Percentiles rank a stretch among this genome's conserved stretches.
phyloP scores from a whole-genome alignment of 2,113 vertebrate genomes.

The Aspiorhynchus laticeps region DNA sequence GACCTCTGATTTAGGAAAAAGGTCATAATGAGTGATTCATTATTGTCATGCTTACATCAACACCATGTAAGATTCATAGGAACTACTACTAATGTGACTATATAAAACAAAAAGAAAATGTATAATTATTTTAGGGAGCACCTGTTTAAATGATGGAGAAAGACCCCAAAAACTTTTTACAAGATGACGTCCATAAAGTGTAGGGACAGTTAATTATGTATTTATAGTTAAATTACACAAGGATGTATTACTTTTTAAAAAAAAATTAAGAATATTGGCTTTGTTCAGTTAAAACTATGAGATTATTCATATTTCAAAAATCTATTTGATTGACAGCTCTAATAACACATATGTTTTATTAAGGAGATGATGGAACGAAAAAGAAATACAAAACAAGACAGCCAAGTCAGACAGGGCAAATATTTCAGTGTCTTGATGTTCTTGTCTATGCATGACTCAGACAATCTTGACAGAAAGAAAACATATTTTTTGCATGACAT shows the following conservation, averaged over 20 bases:
- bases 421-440: slow-evolving; percentile 28
- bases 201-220: neutral
- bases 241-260: neutral
- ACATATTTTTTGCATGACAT: slow-evolving; percentile 4
- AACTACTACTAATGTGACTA: neutral
- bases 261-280: neutral
- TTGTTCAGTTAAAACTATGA: neutral
- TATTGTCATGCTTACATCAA: neutral
- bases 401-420: slow-evolving; percentile 27
- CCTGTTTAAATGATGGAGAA: neutral
- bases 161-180: neutral
- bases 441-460: slow-evolving; percentile 39
- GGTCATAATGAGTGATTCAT: neutral
- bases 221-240: neutral
- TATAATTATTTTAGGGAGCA: neutral
- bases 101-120: neutral
- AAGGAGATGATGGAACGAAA: neutral
- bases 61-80: too few species aligned
- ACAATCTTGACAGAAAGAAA: neutral
- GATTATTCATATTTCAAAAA: neutral
- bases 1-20: neutral
- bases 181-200: neutral
- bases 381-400: slow-evolving; percentile 24
- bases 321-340: neutral
- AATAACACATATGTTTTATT: slow-evolving; percentile 13